These are phyloP conservation scores for Timema podura DNA, from an alignment of 2,888 invertebrate genomes.

Conservation along the genomic window DNA sequence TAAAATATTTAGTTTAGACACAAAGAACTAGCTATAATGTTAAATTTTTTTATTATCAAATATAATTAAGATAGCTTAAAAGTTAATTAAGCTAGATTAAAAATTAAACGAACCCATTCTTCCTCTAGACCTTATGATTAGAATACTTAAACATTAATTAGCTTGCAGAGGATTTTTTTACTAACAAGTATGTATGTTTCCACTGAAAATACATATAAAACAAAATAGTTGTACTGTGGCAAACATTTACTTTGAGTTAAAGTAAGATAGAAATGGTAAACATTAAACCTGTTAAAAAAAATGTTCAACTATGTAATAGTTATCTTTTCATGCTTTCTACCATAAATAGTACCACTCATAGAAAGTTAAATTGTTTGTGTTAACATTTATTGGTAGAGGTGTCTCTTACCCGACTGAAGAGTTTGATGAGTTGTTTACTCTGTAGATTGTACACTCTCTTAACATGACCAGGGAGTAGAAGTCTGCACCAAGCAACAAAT, in stretches of 20 bases:
- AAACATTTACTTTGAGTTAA: no score
- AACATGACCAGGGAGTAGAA: conserved; percentile 75
- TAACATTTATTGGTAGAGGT: not conserved
- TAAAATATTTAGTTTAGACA: not conserved
- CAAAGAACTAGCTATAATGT: not conserved
- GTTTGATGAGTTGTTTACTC: conserved; percentile 84
- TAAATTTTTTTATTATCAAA: not conserved
- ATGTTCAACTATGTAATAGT: no score
- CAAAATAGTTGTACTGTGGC: no score
- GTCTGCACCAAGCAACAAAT: conserved; percentile 75
- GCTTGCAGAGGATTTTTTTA: no score
- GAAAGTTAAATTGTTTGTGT: not conserved
- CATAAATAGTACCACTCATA: no score
- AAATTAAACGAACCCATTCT: not conserved
- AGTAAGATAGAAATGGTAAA: no score
- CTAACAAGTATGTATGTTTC: no score
- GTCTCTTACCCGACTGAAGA: conserved; percentile 64
- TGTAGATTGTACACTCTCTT: conserved; percentile 89
- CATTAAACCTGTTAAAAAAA: no score
- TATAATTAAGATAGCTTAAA: not conserved
- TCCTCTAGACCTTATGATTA: no score
- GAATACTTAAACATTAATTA: no score
- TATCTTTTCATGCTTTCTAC: no score
- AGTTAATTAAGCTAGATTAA: not conserved
- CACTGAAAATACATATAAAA: no score